Conservation (phyloP, 2,888 invertebrate genomes). For the Tachystola acroxantha region DNA sequence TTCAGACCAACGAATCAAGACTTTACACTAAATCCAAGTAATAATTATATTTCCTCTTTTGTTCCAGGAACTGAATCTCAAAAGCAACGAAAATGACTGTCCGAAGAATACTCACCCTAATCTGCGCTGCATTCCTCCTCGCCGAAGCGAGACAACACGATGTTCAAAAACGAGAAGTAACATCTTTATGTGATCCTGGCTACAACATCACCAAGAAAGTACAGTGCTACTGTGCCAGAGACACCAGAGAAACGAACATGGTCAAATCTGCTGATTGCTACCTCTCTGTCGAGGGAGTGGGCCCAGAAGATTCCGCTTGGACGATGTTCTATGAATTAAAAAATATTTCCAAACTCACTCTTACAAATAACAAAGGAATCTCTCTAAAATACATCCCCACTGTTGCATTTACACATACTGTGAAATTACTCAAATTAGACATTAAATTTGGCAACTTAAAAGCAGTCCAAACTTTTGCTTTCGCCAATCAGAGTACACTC, state of each 20-base stretch:
- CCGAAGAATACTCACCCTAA: slow-evolving; percentile 41
- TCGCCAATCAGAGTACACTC: slow-evolving; percentile 82
- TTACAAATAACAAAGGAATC: slow-evolving; percentile 81
- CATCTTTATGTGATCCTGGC: slow-evolving; percentile 44
- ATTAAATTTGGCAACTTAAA: slow-evolving; percentile 84
- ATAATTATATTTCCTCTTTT: slow-evolving; percentile 19
- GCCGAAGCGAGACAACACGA: slow-evolving; percentile 42
- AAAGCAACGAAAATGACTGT: slow-evolving; percentile 34
- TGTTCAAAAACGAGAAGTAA: slow-evolving; percentile 40
- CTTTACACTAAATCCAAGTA: too few species aligned
- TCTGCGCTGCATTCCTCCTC: slow-evolving; percentile 34
- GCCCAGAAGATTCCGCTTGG: slow-evolving; percentile 81
- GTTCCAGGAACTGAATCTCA: slow-evolving; percentile 35
- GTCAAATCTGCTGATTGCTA: slow-evolving; percentile 84
- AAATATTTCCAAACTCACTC: slow-evolving; percentile 79
- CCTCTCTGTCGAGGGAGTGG: slow-evolving; percentile 78
- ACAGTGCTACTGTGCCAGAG: slow-evolving; percentile 52
- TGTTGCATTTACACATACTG: slow-evolving; percentile 78
- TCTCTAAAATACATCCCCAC: slow-evolving; percentile 83
- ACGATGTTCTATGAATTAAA: slow-evolving; percentile 80
- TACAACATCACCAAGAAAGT: slow-evolving; percentile 48
- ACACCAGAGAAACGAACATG: slow-evolving; percentile 23
- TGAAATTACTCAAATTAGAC: slow-evolving; percentile 74
- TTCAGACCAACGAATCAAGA: too few species aligned
- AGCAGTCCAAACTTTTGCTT: slow-evolving; percentile 82